Evolutionary conservation across 2,113 vertebrate species (phyloP), one percentile per base, ranked within the genome.

Genomic region (Ardeotis arabs): DNA sequence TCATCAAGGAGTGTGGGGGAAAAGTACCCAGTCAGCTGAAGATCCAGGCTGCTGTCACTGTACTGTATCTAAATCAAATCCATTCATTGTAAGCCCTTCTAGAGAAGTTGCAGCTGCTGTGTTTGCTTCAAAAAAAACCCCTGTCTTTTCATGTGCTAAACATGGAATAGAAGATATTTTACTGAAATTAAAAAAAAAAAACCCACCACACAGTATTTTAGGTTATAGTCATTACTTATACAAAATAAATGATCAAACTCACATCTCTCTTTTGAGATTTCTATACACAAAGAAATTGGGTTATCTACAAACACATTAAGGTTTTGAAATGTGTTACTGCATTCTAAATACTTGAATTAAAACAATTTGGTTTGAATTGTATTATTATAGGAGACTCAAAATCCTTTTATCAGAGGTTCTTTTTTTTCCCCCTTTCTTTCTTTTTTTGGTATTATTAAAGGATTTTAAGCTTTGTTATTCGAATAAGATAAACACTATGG

Each of bases 281-380:
- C 69, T 89, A 47, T 95, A 91, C 85, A 96, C 84, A 97, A 96
- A 97, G 94, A 94, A 97, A 96, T 90, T 94, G 91, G 82, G 89
- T 95, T 97, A 96, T 94, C 95, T 94, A 80, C 81, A 93, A 95
- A 95, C n/a, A 31, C 78, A 88, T 97, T 93, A 95, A 45, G 84
- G 92, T 83, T 96, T 97, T 94, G 92, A 96, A 95, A 97, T 94
- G 45, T 95, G 92, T 95, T 94, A 93, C 75, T 93, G 88, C 90
- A 95, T 96, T 96, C 87, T 96, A 97, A 96, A 95, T 96, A 94
- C 84, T 95, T 95, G 94, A 96, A 95, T 97, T 95, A 97, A 96
- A 97, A 95, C 94, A 97, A 91, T 97, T 96, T 97, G 64, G 75
- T 88, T 95, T 96, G 89, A 94, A 95, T 95, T 95, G 90, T 93